Evolutionary conservation across 2,797 vertebrate species (phyloP).

Genomic region (Podarcis siculus): DNA sequence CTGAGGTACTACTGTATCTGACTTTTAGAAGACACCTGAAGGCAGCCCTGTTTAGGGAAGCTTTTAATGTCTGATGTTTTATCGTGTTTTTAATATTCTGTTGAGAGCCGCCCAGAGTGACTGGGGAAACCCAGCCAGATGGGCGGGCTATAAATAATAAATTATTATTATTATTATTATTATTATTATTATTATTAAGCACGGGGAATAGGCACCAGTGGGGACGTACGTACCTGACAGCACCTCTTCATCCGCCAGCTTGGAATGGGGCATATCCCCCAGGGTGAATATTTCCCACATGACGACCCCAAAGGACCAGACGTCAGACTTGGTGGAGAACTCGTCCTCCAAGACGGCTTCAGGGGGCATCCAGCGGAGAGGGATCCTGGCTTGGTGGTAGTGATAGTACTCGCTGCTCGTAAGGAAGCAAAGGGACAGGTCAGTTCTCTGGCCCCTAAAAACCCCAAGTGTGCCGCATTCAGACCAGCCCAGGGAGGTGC

Average conservation of each 20-base stretch:
- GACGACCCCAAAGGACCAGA: constrained; percentile 95
- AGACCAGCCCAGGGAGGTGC: background rate
- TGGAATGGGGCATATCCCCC: constrained; percentile 89
- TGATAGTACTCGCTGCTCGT: constrained; percentile 91
- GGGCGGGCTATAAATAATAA: no score
- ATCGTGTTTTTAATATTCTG: no score
- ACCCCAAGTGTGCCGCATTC: no score
- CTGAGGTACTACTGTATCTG: no score
- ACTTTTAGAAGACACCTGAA: no score
- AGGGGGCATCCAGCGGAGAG: constrained; percentile 93
- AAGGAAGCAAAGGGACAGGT: background rate
- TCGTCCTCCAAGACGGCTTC: constrained; percentile 93
- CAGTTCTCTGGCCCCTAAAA: background rate
- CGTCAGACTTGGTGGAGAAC: constrained; percentile 94
- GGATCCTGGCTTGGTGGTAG: constrained; percentile 94
- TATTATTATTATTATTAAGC: background rate
- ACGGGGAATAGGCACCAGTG: background rate
- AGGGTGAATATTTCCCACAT: constrained; percentile 97
- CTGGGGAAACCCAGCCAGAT: no score
- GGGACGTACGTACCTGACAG: constrained; percentile 84
- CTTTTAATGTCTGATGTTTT: no score
- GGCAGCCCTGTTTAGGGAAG: no score
- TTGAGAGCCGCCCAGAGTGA: no score
- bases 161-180: no score
- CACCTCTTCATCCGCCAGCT: constrained; percentile 88